Percentiles rank a stretch among this genome's conserved stretches.
Evolutionary conservation across 1,140 invertebrate species (phyloP).

Genomic region (Euglossa dilemma): DNA sequence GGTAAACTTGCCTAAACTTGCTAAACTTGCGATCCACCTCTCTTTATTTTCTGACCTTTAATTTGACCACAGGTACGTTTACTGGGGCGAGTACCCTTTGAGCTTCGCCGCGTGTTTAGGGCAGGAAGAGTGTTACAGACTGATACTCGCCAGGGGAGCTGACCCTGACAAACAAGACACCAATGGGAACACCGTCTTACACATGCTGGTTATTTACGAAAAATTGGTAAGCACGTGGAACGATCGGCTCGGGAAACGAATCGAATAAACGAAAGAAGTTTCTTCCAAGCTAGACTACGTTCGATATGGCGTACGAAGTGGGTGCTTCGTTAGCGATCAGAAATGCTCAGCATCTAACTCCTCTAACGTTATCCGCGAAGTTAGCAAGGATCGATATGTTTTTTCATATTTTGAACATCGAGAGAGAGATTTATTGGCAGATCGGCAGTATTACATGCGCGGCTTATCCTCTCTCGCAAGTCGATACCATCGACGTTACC

Average conservation of each 20-base stretch:
- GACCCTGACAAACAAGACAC: constrained; percentile 97
- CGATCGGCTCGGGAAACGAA: not conserved
- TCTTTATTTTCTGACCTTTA: not conserved
- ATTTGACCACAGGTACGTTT: constrained; percentile 91
- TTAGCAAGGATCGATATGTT: constrained; percentile 96
- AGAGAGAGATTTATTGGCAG: constrained; percentile 98
- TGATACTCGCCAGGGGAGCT: constrained; percentile 96
- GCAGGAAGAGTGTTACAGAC: constrained; percentile 97
- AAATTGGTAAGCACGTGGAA: constrained; percentile 87
- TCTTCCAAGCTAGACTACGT: constrained; percentile 87
- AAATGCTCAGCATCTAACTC: constrained; percentile 95
- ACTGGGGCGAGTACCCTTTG: constrained; percentile 99
- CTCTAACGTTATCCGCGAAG: constrained; percentile 96
- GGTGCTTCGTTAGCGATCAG: constrained; percentile 92
- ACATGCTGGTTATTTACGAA: constrained; percentile 98
- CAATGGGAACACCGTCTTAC: constrained; percentile 98
- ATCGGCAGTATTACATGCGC: constrained; percentile 97
- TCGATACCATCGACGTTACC: constrained; percentile 96
- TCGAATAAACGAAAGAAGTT: not conserved
- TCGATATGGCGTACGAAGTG: constrained; percentile 96
- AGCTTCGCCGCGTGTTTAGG: constrained; percentile 97
- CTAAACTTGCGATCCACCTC: too few species aligned
- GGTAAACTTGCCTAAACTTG: too few species aligned
- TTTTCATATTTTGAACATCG: constrained; percentile 97
- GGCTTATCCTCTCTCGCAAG: constrained; percentile 96